Percentiles rank a stretch among this genome's conserved stretches.
phyloP scores from a whole-genome alignment of 2,797 vertebrate species.

The Anniella stebbinsi region DNA sequence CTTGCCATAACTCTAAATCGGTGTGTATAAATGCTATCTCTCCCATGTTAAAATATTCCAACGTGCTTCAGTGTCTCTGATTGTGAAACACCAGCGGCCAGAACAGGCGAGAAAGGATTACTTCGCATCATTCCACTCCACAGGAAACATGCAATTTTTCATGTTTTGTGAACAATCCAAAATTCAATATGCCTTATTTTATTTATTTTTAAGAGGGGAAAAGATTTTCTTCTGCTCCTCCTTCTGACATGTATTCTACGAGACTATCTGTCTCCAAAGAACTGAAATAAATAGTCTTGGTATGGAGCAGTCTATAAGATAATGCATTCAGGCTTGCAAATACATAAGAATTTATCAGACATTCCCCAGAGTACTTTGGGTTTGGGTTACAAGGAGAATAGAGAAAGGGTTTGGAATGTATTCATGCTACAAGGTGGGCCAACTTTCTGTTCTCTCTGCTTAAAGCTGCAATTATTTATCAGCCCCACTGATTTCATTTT shows the following conservation, averaged over 20 bases:
- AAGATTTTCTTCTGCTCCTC: neutral
- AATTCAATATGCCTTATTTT: slow-evolving; percentile 25
- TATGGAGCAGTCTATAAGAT: slow-evolving; percentile 32
- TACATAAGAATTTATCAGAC: slow-evolving; percentile 39
- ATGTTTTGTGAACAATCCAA: slow-evolving; percentile 27
- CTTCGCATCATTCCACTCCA: slow-evolving; percentile 34
- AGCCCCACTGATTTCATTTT: slow-evolving; percentile 10
- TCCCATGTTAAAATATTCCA: slow-evolving; percentile 30
- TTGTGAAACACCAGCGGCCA: slow-evolving; percentile 11
- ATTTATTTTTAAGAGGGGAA: neutral
- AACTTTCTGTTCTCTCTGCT: slow-evolving; percentile 21
- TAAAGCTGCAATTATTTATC: slow-evolving; percentile 21
- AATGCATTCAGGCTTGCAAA: slow-evolving; percentile 42
- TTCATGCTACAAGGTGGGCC: slow-evolving; percentile 2
- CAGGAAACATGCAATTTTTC: slow-evolving; percentile 8
- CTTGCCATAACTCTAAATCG: slow-evolving; percentile 10
- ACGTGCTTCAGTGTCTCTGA: slow-evolving; percentile 14
- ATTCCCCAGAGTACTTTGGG: slow-evolving; percentile 28
- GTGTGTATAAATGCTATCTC: neutral
- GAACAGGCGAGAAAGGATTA: neutral
- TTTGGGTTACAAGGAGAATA: slow-evolving; percentile 25
- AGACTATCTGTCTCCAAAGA: slow-evolving; percentile 30
- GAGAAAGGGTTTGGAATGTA: slow-evolving; percentile 36
- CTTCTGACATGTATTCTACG: slow-evolving; percentile 38
- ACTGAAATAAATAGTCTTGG: slow-evolving; percentile 47